phyloP scores from a whole-genome alignment of 1,140 invertebrate species.

The Leptonema lineaticorne region DNA sequence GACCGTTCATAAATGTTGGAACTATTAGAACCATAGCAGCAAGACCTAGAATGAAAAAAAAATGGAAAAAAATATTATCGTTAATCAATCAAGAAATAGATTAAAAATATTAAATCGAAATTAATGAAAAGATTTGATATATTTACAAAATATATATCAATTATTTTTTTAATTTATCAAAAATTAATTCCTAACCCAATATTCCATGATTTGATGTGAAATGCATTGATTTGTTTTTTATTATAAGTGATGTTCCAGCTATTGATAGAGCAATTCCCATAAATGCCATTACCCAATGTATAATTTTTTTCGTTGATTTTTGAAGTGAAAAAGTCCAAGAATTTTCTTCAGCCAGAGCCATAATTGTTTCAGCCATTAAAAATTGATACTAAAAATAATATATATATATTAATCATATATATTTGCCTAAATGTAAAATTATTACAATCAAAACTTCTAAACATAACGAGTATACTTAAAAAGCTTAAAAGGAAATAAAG shows the following conservation, averaged over 20 bases:
- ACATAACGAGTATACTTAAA: no score
- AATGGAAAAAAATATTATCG: neutral
- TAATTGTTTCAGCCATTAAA: slow-evolving; percentile 48
- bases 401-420: slow-evolving; percentile 13
- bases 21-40: slow-evolving; percentile 24
- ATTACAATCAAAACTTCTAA: no score
- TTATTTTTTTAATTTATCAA: neutral
- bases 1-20: slow-evolving; percentile 27
- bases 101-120: no score
- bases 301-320: slow-evolving; percentile 44
- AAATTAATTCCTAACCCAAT: slow-evolving; percentile 45
- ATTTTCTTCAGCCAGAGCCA: slow-evolving; percentile 47
- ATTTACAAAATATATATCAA: neutral
- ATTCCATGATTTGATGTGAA: slow-evolving; percentile 48
- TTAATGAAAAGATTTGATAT: neutral
- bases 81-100: no score
- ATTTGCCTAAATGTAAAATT: no score
- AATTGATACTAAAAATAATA: slow-evolving; percentile 50
- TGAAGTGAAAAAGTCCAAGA: slow-evolving; percentile 46
- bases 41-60: slow-evolving; percentile 33
- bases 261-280: slow-evolving; percentile 46
- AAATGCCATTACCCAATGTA: slow-evolving; percentile 48
- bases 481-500: no score
- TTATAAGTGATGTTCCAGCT: slow-evolving; percentile 46
- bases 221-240: slow-evolving; percentile 44